Base-by-base conservation (phyloP, 2,113 vertebrate species). In the Hemibagrus wyckioides region DNA sequence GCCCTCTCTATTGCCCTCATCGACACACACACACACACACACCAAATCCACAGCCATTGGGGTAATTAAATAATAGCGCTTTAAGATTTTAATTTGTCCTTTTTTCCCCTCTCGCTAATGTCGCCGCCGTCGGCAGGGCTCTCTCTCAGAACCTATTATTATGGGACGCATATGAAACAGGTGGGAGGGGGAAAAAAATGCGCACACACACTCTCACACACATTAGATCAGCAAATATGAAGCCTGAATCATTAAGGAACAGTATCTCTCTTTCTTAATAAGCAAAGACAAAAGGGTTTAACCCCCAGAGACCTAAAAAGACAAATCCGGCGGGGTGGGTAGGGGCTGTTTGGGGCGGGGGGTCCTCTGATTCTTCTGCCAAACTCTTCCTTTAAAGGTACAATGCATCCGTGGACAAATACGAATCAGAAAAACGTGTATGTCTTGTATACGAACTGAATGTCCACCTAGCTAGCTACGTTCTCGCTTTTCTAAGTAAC, bases 11-110 rank as follows among this genome's bases (percentile, higher is more conserved):
- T 88, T 88, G 76, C 86, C 85, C 89, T 88, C 82, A 21, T 85
- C 67, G 39, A 57, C 41, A 76, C 69, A 57, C 89, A 88, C 56
- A 80, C 85, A 80, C 85, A 33, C 73, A 50, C 65, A 75, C 57
- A 86, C 95, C 95, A 97, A 94, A 97, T 96, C 95, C 96, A 96
- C 94, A 95, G 97, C 96, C 97, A 97, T 97, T 97, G 96, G 97
- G 96, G 96, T 98, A 98, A 99, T 99, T 98, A 98, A 98, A 99
- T 99, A 99, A 97, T 95, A 95, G 96, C 96, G 96, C 94, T 97
- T 99, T 97, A 98, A 98, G 98, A 97, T 98, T 99, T 98, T 98
- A 98, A 99, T 98, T 98, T 97, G 96, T 96, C 97, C 96, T 96
- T 96, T 79, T 89, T 92, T 91, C 89, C 73, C 25, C 44, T 82